Evolutionary conservation across 2,888 invertebrate species (phyloP).

Genomic region (Phymatocera aterrima): DNA sequence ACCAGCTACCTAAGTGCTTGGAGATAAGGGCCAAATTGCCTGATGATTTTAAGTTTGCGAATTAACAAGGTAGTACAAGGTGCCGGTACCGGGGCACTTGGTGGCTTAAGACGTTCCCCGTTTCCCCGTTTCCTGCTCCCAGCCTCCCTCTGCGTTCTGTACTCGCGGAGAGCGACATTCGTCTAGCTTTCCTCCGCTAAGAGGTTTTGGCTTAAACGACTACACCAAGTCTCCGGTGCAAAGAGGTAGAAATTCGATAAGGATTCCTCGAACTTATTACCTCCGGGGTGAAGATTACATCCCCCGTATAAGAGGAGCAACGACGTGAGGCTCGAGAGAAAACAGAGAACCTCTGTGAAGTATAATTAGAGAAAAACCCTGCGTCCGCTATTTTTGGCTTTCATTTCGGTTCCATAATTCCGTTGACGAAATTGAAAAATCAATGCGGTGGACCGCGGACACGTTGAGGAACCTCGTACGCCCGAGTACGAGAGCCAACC

Average conservation of each 20-base stretch:
- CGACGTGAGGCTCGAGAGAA: background rate
- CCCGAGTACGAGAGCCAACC: too few relatives aligned
- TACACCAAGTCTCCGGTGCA: background rate
- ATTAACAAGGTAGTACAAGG: constrained; percentile 53
- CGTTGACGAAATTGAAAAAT: too few relatives aligned
- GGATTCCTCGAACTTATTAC: background rate
- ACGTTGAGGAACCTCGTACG: too few relatives aligned
- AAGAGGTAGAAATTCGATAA: constrained; percentile 36
- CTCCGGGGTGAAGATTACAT: background rate
- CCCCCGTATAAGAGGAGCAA: background rate
- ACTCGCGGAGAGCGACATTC: background rate
- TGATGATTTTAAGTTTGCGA: constrained; percentile 54
- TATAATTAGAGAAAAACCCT: too few relatives aligned
- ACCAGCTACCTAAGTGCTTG: constrained; percentile 38
- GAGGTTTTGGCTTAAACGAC: constrained; percentile 41
- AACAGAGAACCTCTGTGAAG: background rate
- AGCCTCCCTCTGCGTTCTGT: background rate
- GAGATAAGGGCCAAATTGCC: constrained; percentile 52
- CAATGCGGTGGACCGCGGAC: too few relatives aligned
- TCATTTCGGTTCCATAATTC: too few relatives aligned
- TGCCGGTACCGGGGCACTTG: constrained; percentile 43
- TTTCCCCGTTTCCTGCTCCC: constrained; percentile 2
- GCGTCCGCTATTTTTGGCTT: too few relatives aligned
- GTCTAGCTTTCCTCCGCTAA: constrained; percentile 39
- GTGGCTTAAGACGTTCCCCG: constrained; percentile 47